Evolutionary conservation across 1,140 invertebrate genomes (phyloP), one percentile per base, ranked within the genome.

Genomic region (Gonioctena quinquepunctata): DNA sequence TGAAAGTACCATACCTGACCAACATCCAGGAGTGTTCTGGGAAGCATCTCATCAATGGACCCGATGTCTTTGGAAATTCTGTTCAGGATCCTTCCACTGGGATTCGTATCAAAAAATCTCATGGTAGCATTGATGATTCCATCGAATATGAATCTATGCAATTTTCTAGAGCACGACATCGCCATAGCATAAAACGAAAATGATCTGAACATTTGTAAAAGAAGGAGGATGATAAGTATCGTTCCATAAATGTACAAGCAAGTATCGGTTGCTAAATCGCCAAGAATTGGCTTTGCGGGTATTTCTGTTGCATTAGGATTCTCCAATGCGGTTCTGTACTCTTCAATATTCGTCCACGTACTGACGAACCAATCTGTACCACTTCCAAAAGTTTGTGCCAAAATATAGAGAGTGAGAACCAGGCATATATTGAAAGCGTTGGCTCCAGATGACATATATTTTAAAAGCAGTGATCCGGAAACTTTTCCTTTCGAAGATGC

Each of bases 81-180:
- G 68, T 80, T 80, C 13, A 80, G 52, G 57, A 69, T 70, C 69
- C 80, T 74, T 71, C 82, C 95, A 63, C 90, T 90, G 7, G 93
- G 91, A 82, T 93, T 96, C 1, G 85, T 86, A 74, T 96, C 92
- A 78, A 95, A 96, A 83, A 96, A 96, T 3, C 87, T 79, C 91
- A 95, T 94, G 0, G 89, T 82, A 0, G 85, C 83, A 25, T 82
- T 77, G 4, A 91, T 82, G 16, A 91, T 79, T 23, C 84, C 82
- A 13, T 77, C 75, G 77, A 93, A 93, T 85, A 91, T 90, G 22
- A 78, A 81, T 71, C 91, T 88, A 77, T 93, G 92, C 1, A 93
- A 77, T 25, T 82, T 86, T 66, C 88, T 85, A 1, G 90, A 91
- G 27, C 89, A 85, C 5, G 83, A 79, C 82, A 92, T 88, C 26